Percentiles rank a stretch among this genome's conserved stretches.
Conservation (phyloP, 2,797 vertebrate genomes). For the Micromesistius poutassou region DNA sequence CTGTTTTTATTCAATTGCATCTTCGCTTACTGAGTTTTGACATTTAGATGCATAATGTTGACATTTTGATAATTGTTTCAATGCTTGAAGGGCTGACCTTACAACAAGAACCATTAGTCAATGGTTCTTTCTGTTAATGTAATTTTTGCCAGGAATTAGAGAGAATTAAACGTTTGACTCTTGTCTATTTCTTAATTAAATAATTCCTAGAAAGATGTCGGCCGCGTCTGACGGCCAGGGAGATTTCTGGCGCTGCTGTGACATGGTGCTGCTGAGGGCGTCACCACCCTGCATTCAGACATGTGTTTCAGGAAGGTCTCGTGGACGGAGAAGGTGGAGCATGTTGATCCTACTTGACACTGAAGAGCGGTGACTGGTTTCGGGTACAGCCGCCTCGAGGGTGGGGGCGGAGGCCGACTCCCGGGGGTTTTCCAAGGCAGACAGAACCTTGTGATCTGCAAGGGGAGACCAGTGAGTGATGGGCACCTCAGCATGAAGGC, state of each 20-base stretch:
- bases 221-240: background rate
- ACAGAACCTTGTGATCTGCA: slow-evolving; percentile 90
- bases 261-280: background rate
- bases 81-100: background rate
- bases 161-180: background rate
- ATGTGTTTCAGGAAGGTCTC: background rate
- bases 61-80: slow-evolving; percentile 12
- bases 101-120: background rate
- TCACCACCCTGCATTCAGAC: background rate
- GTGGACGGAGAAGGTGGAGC: slow-evolving; percentile 30
- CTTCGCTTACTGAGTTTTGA: background rate
- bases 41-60: slow-evolving; percentile 13
- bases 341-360: slow-evolving; percentile 85
- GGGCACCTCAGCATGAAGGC: slow-evolving; percentile 31
- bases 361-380: slow-evolving; percentile 93
- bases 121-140: background rate
- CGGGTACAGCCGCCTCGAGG: slow-evolving; percentile 87
- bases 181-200: background rate
- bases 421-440: slow-evolving; percentile 91
- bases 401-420: slow-evolving; percentile 94
- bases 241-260: background rate
- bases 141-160: background rate
- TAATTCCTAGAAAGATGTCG: background rate
- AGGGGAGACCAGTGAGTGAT: slow-evolving; percentile 58
- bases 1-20: slow-evolving; percentile 13